phyloP scores from a whole-genome alignment of 2,113 vertebrate species.

The Psilopogon haemacephalus region DNA sequence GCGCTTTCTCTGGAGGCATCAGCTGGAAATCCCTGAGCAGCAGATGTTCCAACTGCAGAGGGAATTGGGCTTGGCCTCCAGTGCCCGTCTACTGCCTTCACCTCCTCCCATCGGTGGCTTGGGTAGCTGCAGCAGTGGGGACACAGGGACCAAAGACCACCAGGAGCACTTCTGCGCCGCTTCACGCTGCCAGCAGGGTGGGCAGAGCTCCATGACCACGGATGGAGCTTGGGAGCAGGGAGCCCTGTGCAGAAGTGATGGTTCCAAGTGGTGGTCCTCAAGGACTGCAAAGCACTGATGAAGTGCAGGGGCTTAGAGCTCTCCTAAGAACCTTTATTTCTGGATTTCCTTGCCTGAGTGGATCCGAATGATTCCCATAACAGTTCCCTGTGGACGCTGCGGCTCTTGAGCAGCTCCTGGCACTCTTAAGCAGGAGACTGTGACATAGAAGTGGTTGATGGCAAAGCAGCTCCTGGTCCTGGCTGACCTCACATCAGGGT shows the following conservation, averaged over 20 bases:
- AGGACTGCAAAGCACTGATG: neutral
- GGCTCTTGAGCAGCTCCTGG: neutral
- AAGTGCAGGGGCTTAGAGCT: neutral
- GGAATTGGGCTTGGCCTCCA: neutral
- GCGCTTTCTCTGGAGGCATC: neutral
- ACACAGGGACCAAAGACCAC: neutral
- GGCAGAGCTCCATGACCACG: neutral
- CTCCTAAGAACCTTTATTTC: fast-evolving
- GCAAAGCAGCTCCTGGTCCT: neutral
- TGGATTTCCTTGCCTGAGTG: neutral
- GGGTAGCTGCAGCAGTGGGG: neutral
- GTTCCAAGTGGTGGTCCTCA: neutral
- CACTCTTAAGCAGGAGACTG: fast-evolving
- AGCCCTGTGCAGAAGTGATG: fast-evolving
- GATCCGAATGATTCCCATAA: neutral
- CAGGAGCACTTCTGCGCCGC: fast-evolving
- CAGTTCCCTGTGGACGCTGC: neutral
- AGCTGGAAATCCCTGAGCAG: neutral
- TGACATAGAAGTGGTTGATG: neutral
- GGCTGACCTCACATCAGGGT: neutral
- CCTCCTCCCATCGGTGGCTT: too few relatives aligned
- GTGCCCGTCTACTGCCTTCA: neutral
- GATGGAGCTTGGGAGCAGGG: neutral
- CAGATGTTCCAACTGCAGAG: neutral
- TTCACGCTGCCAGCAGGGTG: fast-evolving